Base-by-base conservation (phyloP, 1,140 invertebrate species). In the Mycetomoellerius zeteki region DNA sequence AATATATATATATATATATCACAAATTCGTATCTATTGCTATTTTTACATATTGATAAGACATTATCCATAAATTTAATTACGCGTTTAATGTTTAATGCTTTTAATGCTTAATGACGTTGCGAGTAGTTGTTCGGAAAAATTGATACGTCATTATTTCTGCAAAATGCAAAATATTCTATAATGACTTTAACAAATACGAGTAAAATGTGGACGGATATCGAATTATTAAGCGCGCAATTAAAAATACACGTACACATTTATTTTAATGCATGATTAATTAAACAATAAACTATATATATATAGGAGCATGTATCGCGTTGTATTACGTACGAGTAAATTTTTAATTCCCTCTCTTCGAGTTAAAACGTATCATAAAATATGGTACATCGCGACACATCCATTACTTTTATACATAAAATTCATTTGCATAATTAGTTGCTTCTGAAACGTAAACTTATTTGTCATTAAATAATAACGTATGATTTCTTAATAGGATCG, bases 101-200 rank as follows among this genome's bases (percentile, higher is more conserved):
- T 69, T 69, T 69, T 50, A 69, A 88, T 85, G 27, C 33, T 73
- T 84, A 84, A 84, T 84, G 80, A 84, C 37, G 56, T 24, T 43
- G 54, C 69, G 86, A 81, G 27, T 69, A 60, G 58, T 71, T 75
- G 50, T 52, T 54, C 56, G 65, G 73, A 90, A 89, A 76, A 82
- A 71, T 58, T 60, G 62, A 84, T 60, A 76, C 62, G 69, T 90
- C 85, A 72, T 90, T 90, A 89, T 90, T 86, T 82, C 54, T 54
- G 67, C 27, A 24, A 47, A 43, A 78, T 72, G 71, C 69, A 86
- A 89, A 58, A 89, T 86, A 80, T 89, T 89, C 71, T 75, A 54
- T 90, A 88, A 89, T 90, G 88, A 90, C 88, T 90, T 89, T 90
- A 86, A 82, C 80, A 90, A 86, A 86, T 62, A 84, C 54, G 69